A percentile compares a stretch with the other conserved stretches of the same genome.
Evolutionary conservation across 2,113 vertebrate species (phyloP).

Genomic region (Microcebus griseorufus): DNA sequence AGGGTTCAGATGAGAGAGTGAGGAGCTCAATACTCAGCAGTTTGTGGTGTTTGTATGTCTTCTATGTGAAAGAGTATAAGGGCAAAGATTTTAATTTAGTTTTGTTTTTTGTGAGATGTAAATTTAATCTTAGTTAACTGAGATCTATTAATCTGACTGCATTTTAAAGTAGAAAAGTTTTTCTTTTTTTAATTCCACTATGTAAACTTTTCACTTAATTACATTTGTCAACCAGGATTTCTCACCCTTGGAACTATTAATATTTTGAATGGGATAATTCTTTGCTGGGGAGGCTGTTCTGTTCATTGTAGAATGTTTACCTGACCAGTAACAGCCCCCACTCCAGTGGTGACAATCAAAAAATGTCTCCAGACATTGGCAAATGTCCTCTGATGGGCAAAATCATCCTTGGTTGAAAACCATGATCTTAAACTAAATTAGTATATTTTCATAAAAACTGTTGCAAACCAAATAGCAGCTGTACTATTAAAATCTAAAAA

Average conservation of each 20-base stretch:
- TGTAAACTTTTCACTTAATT: not conserved
- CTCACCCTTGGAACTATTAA: not conserved
- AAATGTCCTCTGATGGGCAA: not conserved
- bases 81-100: not conserved
- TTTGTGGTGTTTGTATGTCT: not conserved
- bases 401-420: not conserved
- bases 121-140: not conserved
- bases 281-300: not conserved
- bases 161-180: not conserved
- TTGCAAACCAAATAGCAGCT: not conserved
- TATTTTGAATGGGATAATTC: not conserved
- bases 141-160: not conserved
- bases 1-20: not conserved
- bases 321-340: not conserved
- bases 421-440: not conserved
- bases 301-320: not conserved
- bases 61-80: not conserved
- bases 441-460: not conserved
- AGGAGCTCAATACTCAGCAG: not conserved
- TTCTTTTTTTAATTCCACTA: not conserved
- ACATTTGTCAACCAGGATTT: not conserved
- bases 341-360: not conserved
- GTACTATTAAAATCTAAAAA: not conserved
- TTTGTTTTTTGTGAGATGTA: not conserved
- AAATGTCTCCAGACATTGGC: not conserved